phyloP scores from a whole-genome alignment of 2,113 vertebrate genomes.

The Scophthalmus maximus region DNA sequence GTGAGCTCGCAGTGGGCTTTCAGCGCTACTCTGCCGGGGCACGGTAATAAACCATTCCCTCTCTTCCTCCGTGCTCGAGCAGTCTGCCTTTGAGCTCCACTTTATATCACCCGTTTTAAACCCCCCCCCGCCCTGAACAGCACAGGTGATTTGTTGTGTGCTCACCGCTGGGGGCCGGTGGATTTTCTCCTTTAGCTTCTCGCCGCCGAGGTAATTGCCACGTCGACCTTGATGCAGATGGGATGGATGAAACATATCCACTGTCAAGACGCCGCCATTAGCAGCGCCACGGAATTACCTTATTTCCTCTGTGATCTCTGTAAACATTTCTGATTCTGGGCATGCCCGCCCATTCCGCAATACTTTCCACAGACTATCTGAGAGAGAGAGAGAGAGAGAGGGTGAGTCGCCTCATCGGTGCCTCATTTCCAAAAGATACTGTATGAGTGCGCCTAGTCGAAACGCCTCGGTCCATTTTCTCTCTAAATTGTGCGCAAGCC shows the following conservation, averaged over 20 bases:
- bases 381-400: conserved; percentile 14
- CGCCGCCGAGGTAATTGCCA: conserved; percentile 65
- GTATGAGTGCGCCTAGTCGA: conserved; percentile 20
- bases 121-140: conserved; percentile 54
- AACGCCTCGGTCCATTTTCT: conserved; percentile 43
- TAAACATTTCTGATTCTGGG: conserved; percentile 68
- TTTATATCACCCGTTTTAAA: conserved; percentile 69
- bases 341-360: conserved; percentile 39
- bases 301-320: conserved; percentile 68
- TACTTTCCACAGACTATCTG: conserved; percentile 20
- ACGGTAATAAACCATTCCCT: conserved; percentile 63
- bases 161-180: conserved; percentile 46
- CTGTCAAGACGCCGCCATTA: conserved; percentile 72
- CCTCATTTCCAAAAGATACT: conserved; percentile 41
- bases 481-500: conserved; percentile 30
- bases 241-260: conserved; percentile 77
- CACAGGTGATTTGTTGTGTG: conserved; percentile 77
- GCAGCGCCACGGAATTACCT: conserved; percentile 67
- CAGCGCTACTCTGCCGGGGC: conserved; percentile 50
- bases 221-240: conserved; percentile 77
- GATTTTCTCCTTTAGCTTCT: conserved; percentile 67
- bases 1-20: conserved; percentile 57
- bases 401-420: conserved; percentile 17
- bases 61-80: conserved; percentile 52
- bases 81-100: conserved; percentile 68